A percentile compares a stretch with the other conserved stretches of the same genome.
phyloP scores from a whole-genome alignment of 2,113 vertebrate species.

The Rhea americana region DNA sequence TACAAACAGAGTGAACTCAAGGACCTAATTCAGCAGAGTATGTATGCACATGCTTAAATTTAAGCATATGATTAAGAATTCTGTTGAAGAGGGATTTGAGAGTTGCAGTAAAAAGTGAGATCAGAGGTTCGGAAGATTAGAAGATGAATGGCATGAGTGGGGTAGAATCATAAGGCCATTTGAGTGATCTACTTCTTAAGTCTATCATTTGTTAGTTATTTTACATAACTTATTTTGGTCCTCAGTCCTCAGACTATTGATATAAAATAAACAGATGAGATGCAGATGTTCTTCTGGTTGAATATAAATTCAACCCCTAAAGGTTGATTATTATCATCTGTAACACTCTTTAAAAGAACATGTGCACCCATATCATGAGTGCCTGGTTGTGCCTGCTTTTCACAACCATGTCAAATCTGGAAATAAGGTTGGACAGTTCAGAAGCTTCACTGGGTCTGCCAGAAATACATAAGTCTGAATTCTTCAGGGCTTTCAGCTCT shows the following conservation, averaged over 20 bases:
- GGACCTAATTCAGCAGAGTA: neutral
- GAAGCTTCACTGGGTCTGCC: neutral
- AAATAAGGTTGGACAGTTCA: neutral
- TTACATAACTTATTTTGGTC: neutral
- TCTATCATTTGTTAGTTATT: neutral
- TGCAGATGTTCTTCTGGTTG: constrained; percentile 9
- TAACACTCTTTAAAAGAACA: neutral
- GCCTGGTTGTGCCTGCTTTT: neutral
- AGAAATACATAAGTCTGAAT: neutral
- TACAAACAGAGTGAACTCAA: neutral
- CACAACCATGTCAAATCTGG: neutral
- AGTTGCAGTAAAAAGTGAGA: constrained; percentile 42
- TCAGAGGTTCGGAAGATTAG: constrained; percentile 15
- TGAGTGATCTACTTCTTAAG: neutral
- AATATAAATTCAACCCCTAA: neutral
- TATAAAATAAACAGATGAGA: neutral
- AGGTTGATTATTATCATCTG: neutral
- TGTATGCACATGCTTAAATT: neutral
- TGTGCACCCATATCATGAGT: neutral
- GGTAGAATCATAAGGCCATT: neutral
- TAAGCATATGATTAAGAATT: constrained; percentile 6
- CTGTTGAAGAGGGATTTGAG: neutral
- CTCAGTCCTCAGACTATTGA: neutral
- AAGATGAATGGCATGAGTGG: neutral
- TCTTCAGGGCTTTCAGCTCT: neutral